These are phyloP conservation scores for Meles meles DNA, from an alignment of 2,113 vertebrate genomes.

Conservation along the genomic window DNA sequence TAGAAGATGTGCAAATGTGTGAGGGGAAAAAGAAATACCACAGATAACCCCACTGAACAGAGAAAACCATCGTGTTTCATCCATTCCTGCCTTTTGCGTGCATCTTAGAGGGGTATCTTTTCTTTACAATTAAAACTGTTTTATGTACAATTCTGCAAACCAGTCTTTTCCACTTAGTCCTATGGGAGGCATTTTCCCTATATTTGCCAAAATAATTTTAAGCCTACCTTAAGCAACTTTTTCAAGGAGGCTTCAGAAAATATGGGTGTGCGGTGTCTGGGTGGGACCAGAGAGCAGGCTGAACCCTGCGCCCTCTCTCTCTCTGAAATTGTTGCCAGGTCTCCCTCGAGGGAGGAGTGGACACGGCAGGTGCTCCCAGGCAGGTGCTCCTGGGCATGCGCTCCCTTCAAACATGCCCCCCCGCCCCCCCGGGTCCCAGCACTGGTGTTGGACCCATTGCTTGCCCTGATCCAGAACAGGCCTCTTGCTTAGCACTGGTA, in stretches of 20 bases:
- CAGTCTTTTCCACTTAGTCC: neutral
- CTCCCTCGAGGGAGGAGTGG: neutral
- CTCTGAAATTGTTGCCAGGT: neutral
- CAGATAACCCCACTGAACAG: neutral
- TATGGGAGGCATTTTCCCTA: neutral
- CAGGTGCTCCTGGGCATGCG: neutral
- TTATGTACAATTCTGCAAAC: neutral
- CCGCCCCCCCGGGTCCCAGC: too few species aligned
- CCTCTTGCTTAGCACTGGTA: neutral
- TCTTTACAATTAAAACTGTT: neutral
- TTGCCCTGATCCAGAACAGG: neutral
- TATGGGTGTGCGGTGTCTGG: neutral
- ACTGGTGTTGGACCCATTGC: too few species aligned
- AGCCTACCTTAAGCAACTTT: neutral
- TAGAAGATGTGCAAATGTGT: neutral
- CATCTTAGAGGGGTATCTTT: neutral
- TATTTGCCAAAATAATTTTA: neutral
- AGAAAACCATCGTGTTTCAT: neutral
- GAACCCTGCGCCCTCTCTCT: fast-evolving
- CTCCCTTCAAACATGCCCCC: too few species aligned
- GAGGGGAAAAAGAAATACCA: neutral
- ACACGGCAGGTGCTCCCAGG: neutral
- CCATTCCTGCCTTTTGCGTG: neutral
- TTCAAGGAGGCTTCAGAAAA: neutral
- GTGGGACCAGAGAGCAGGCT: too few species aligned